Conservation (phyloP, 2,888 invertebrate species). For the Nomada flava region DNA sequence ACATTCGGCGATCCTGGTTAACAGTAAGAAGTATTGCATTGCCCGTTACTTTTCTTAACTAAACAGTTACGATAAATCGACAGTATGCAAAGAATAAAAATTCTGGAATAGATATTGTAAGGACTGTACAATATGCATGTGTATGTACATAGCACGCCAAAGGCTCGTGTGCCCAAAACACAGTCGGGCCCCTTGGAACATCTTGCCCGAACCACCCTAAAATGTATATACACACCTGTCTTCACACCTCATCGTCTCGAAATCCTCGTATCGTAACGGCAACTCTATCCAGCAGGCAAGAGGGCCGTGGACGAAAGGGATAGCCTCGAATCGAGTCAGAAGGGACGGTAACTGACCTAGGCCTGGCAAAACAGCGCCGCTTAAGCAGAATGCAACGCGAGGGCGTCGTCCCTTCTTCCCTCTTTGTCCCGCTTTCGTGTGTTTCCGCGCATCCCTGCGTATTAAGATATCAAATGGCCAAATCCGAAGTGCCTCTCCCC, state of each 20-base stretch:
- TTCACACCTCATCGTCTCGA: conserved; percentile 9
- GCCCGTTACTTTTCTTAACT: too few relatives aligned
- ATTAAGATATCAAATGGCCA: conserved; percentile 83
- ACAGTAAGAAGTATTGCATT: too few relatives aligned
- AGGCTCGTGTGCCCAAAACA: not conserved
- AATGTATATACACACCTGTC: not conserved
- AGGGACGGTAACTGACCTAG: conserved; percentile 70
- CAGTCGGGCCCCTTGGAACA: not conserved
- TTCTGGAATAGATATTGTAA: too few relatives aligned
- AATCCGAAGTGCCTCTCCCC: conserved; percentile 70
- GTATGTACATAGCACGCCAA: too few relatives aligned
- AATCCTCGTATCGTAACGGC: conserved; percentile 1
- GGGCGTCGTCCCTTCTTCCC: conserved; percentile 69
- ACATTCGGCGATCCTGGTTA: not conserved
- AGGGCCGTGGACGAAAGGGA: conserved; percentile 33
- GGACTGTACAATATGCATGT: too few relatives aligned
- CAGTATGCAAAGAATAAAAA: too few relatives aligned
- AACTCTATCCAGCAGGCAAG: conserved; percentile 2
- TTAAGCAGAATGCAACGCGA: conserved; percentile 76
- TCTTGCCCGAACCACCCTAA: too few relatives aligned
- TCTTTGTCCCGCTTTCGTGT: not conserved
- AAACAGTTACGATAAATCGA: too few relatives aligned
- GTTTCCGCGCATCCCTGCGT: conserved; percentile 58
- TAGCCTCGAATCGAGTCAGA: conserved; percentile 43
- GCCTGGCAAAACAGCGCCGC: conserved; percentile 52